phyloP scores from a whole-genome alignment of 2,113 vertebrate genomes.

The Nestor notabilis region DNA sequence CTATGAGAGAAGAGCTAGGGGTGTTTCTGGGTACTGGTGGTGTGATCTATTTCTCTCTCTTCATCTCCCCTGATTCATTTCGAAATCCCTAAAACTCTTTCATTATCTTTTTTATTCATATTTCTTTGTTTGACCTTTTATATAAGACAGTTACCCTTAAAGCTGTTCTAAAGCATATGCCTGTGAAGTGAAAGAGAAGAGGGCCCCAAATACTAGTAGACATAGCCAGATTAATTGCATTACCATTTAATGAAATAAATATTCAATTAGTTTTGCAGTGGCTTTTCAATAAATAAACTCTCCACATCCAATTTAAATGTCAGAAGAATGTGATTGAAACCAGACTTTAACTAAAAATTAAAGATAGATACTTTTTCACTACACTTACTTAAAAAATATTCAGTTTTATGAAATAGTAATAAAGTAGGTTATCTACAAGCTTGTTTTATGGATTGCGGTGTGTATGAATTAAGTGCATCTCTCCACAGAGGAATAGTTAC shows the following conservation, averaged over 20 bases:
- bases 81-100: not conserved
- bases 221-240: not conserved
- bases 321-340: not conserved
- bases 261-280: conserved; percentile 8
- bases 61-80: not conserved
- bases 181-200: not conserved
- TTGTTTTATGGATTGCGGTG: not conserved
- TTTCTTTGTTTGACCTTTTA: not conserved
- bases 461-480: not conserved
- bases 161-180: not conserved
- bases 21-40: not conserved
- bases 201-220: not conserved
- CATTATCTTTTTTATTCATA: not conserved
- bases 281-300: not conserved
- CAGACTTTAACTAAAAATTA: not conserved
- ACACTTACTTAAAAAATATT: not conserved
- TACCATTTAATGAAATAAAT: conserved; percentile 10
- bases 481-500: not conserved
- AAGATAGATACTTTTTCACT: not conserved
- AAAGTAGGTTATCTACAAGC: not conserved
- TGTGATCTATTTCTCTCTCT: not conserved
- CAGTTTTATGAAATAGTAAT: not conserved
- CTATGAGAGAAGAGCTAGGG: not conserved
- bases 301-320: not conserved
- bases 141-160: not conserved